phyloP scores from a whole-genome alignment of 2,797 vertebrate genomes.

The Florisuga fusca region DNA sequence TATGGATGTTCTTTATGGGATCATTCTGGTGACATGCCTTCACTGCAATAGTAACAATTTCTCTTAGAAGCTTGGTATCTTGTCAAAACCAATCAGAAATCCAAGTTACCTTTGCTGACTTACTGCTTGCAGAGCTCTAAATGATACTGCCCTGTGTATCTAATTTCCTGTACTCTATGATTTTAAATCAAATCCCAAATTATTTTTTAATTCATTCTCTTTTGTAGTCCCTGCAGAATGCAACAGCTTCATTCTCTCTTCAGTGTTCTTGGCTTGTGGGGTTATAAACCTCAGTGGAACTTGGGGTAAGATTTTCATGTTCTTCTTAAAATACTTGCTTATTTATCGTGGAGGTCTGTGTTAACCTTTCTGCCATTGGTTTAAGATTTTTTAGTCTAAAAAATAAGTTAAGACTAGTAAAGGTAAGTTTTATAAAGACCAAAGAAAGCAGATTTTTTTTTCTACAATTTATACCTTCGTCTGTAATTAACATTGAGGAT shows the following conservation, averaged over 20 bases:
- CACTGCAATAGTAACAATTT: not conserved
- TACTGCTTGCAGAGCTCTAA: not conserved
- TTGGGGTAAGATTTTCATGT: constrained; percentile 42
- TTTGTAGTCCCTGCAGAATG: constrained; percentile 21
- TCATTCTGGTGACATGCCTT: not conserved
- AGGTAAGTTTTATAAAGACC: not conserved
- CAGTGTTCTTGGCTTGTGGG: constrained; percentile 13
- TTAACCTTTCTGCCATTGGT: not conserved
- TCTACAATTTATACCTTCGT: not conserved
- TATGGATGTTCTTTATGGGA: not conserved
- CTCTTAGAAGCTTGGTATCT: not conserved
- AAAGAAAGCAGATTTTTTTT: not conserved
- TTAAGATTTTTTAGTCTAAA: not conserved
- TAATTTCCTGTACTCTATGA: constrained; percentile 13
- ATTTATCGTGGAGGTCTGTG: not conserved
- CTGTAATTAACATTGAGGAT: not conserved
- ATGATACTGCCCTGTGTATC: not conserved
- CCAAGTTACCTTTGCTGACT: not conserved
- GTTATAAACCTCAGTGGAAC: constrained; percentile 25
- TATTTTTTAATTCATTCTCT: constrained; percentile 50
- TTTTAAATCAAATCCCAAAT: constrained; percentile 37
- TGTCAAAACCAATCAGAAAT: not conserved
- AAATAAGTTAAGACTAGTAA: not conserved
- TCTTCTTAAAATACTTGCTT: not conserved
- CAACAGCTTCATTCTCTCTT: constrained; percentile 26